Evolutionary conservation across 2,888 invertebrate species (phyloP), one percentile per base, ranked within the genome.

Genomic region (Caenorhabditis doughertyi): DNA sequence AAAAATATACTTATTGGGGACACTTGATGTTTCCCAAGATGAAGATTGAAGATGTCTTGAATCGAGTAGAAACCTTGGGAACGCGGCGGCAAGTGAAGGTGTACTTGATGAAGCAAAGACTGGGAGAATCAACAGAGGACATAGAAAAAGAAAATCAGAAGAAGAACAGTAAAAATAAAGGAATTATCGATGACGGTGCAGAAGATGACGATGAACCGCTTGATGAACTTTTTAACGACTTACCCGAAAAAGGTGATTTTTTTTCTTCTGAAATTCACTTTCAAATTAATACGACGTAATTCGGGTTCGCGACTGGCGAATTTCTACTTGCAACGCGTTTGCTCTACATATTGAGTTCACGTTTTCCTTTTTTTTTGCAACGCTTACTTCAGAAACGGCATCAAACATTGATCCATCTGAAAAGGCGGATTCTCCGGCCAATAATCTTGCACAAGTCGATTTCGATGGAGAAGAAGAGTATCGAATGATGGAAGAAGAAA

Each of bases 1-100:
- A 85, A 70, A 82, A 84, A 81, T 84, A 84, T 62, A 82, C 85
- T 25, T 81, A 88, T 68, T 86, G 84, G 86, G 80, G 81, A 1
- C 84, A 86, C 70, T 56, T 86, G 27, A 83, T 87, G 79, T 85
- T 76, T 27, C 88, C 87, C 23, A 72, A 82, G 27, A 35, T 81
- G 79, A 88, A 84, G 56, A 85, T 85, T 18, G 86, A 89, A 72
- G 85, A 85, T 60, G 73, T 87, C 16, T 55, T 85, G 21, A 60
- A 39, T 25, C 60, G 84, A 68, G 86, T 84, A 27, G 87, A 88
- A 58, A 83, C 77, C n/a, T 32, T 88, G 4, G 85, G 88, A 56
- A 73, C 72, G 7, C 82, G 85, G 23, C 49, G 84, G 35, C 49
- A 60, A 11, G 80, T 88, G 1, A 85, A 84, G 44, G 82, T 79